A percentile compares a stretch with the other conserved stretches of the same genome.
These are phyloP conservation scores for Stenchaetothrips biformis DNA, from an alignment of 2,888 invertebrate species.

Conservation along the genomic window DNA sequence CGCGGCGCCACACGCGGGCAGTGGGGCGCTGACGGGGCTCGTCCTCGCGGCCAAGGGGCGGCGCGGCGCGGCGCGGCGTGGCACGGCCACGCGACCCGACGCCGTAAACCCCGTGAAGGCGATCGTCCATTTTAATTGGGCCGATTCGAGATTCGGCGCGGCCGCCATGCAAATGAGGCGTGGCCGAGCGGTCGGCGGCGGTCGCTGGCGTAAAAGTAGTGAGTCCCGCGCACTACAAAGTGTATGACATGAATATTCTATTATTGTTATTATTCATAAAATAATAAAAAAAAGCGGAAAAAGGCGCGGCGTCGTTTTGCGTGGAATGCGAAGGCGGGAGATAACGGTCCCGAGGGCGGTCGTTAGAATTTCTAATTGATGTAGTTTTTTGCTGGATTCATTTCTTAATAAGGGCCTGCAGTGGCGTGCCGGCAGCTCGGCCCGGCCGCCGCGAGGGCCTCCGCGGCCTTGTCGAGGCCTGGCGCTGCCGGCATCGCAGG, in stretches of 20 bases:
- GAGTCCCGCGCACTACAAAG: conserved; percentile 16
- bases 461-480: too few relatives aligned
- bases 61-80: background rate
- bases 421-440: background rate
- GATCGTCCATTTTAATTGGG: conserved; percentile 21
- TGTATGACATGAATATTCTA: conserved; percentile 25
- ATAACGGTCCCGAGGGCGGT: background rate
- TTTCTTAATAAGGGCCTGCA: conserved; percentile 17
- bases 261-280: conserved; percentile 24
- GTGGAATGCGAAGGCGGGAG: background rate
- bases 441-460: background rate
- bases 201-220: conserved; percentile 7
- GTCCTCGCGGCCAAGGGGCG: too few relatives aligned
- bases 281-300: background rate
- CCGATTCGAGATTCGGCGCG: conserved; percentile 11
- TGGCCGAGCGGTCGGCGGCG: background rate
- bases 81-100: background rate
- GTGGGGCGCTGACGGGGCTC: too few relatives aligned
- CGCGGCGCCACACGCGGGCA: background rate
- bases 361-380: conserved; percentile 25
- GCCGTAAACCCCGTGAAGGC: background rate
- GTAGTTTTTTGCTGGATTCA: conserved; percentile 15
- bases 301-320: background rate
- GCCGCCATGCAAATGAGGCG: background rate
- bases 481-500: too few relatives aligned